phyloP scores from a whole-genome alignment of 2,797 vertebrate species.

The Crax fasciolata region DNA sequence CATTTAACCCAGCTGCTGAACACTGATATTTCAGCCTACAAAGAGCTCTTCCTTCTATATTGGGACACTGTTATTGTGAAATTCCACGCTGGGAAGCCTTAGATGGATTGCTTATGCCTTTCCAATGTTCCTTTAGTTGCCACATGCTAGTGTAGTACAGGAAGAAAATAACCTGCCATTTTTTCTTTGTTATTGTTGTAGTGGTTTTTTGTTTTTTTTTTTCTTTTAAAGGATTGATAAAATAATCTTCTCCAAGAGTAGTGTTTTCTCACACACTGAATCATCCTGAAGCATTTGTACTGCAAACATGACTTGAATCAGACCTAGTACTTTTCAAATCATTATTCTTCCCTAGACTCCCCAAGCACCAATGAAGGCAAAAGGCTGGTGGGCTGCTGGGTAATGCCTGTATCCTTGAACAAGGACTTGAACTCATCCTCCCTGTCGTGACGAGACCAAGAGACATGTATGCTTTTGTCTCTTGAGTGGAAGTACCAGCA shows the following conservation, averaged over 20 bases:
- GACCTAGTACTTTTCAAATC: not conserved
- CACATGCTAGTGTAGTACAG: rapidly evolving
- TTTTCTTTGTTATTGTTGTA: not conserved
- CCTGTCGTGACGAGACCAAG: not conserved
- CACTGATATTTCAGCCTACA: slow-evolving; percentile 28
- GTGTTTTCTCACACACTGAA: not conserved
- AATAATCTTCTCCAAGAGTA: not conserved
- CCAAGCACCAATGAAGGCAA: not conserved
- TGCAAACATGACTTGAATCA: not conserved
- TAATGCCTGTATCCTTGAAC: not conserved
- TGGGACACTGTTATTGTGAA: not conserved
- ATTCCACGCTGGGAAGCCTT: not conserved
- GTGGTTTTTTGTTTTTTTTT: not conserved
- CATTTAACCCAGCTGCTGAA: not conserved
- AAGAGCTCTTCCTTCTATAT: not conserved
- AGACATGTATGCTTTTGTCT: not conserved
- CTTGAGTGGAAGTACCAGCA: not conserved
- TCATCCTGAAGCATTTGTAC: slow-evolving; percentile 4
- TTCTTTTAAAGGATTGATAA: not conserved
- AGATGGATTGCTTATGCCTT: slow-evolving; percentile 1
- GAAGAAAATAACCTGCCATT: not conserved
- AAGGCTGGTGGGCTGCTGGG: not conserved
- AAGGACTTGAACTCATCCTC: not conserved
- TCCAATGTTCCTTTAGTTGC: not conserved
- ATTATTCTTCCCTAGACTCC: not conserved